phyloP scores from a whole-genome alignment of 2,888 invertebrate species.

The Lucinisca nassula region DNA sequence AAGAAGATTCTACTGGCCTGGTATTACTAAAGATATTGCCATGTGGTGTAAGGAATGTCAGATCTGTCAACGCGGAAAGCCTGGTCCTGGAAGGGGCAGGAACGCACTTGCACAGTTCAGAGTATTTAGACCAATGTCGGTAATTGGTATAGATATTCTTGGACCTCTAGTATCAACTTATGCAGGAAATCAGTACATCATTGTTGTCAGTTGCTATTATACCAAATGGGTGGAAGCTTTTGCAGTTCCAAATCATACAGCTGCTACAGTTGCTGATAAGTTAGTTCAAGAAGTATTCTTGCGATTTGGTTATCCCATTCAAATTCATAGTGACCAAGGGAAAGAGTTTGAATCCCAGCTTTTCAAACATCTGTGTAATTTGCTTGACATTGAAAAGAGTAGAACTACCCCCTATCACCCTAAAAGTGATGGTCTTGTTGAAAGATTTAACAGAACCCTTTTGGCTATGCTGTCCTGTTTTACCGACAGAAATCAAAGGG shows the following conservation, averaged over 20 bases:
- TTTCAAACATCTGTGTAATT: background rate
- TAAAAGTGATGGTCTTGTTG: background rate
- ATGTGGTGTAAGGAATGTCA: constrained; percentile 15
- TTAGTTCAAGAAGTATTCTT: background rate
- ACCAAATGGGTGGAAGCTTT: constrained; percentile 14
- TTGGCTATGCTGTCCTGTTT: background rate
- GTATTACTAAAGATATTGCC: background rate
- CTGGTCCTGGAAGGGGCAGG: background rate
- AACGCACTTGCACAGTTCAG: background rate
- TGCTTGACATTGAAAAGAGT: constrained; percentile 1
- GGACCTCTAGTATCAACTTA: background rate
- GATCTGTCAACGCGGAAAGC: background rate
- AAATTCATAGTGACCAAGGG: constrained; percentile 13
- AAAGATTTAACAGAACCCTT: background rate
- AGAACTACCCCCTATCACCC: background rate
- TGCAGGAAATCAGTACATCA: background rate
- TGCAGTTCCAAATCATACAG: background rate
- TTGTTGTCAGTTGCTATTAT: background rate
- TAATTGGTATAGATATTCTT: background rate
- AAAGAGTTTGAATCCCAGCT: background rate
- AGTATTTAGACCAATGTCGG: background rate
- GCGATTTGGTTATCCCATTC: background rate
- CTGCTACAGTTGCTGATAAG: constrained; percentile 2
- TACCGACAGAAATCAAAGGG: constrained; percentile 23
- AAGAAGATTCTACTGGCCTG: background rate